Evolutionary conservation across 2,113 vertebrate genomes (phyloP), one percentile per base, ranked within the genome.

Genomic region (Chionomys nivalis): DNA sequence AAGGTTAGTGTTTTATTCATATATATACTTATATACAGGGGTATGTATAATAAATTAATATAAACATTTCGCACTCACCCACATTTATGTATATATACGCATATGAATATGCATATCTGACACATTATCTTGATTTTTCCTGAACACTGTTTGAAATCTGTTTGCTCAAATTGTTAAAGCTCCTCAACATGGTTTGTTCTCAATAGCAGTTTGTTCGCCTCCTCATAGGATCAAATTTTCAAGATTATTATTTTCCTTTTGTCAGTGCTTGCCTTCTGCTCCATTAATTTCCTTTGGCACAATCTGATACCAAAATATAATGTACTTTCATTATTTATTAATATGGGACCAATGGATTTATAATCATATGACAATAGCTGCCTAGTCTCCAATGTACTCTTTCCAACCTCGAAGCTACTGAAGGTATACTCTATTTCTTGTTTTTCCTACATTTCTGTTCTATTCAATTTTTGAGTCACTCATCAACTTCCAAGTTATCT

Each of bases 261-360:
- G 12, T 65, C 11, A 87, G 44, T 75, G 28, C 39, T 85, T 93
- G 89, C 31, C 81, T 42, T 92, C n/a, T 90, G 28, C 11, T 73
- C 39, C 55, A 61, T 49, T 94, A 95, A 92, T 82, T 96, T 82
- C 12, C 81, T 93, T 95, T 96, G 33, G 44, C 2, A 94, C 61
- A 95, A 79, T 92, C 8, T 89, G 16, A 77, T 89, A 79, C 3
- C 44, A 63, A 78, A 61, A 17, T 19, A 61, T 33, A 75, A 68
- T 63, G 24, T 52, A 93, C 31, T 93, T 87, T 95, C 82, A 77
- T 79, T 89, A 96, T 36, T n/a, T 86, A 44, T 92, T 92, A 52
- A 33, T 89, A 68, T 95, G 91, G n/a, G 12, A 65, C 58, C 17
- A 87, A 1, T 92, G 11, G 23, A 73, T 89, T 86, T 86, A 85